Evolutionary conservation across 2,888 invertebrate species (phyloP).

Genomic region (Folsomia manolachei): DNA sequence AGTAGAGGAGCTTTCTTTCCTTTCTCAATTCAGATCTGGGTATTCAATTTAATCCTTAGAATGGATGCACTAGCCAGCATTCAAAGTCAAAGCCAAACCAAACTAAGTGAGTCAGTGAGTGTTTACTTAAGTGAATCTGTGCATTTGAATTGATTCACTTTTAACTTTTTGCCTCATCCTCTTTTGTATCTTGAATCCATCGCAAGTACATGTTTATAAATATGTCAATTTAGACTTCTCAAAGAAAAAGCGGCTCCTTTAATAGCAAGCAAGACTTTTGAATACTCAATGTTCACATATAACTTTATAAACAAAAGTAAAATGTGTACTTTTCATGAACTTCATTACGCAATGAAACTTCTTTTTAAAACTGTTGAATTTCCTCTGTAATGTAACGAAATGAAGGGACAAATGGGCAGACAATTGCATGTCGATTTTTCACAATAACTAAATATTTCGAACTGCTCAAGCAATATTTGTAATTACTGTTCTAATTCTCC

Average conservation of each 20-base stretch:
- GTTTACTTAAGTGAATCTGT: slow-evolving; percentile 14
- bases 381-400: no score
- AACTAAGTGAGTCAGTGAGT: slow-evolving; percentile 10
- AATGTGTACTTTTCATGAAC: neutral
- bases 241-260: slow-evolving; percentile 10
- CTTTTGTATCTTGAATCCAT: slow-evolving; percentile 17
- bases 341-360: no score
- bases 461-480: no score
- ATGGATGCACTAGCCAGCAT: no score
- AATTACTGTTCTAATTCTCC: no score
- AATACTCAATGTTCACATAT: neutral
- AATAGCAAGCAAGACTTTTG: neutral
- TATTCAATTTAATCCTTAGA: neutral
- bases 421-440: no score
- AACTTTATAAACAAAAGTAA: neutral
- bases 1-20: no score
- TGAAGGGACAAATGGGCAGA: no score
- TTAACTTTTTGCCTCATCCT: neutral
- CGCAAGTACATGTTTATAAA: slow-evolving; percentile 23
- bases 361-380: no score
- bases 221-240: slow-evolving; percentile 15
- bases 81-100: slow-evolving; percentile 1
- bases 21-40: neutral
- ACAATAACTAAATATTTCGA: no score
- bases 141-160: slow-evolving; percentile 15